A percentile compares a stretch with the other conserved stretches of the same genome.
These are phyloP conservation scores for Chiroxiphia lanceolata DNA, from an alignment of 2,797 vertebrate genomes.

Conservation along the genomic window DNA sequence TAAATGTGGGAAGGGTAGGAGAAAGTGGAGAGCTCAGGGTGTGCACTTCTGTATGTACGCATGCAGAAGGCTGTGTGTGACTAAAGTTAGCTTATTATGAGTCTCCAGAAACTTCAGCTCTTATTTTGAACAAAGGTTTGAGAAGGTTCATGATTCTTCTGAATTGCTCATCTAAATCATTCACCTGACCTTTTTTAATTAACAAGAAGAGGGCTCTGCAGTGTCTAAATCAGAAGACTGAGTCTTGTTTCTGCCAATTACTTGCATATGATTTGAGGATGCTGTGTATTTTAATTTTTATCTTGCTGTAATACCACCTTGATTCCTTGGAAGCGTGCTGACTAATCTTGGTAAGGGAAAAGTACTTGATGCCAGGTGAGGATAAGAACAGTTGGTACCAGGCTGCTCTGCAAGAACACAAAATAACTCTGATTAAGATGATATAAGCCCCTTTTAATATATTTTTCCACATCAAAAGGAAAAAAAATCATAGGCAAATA, in stretches of 20 bases:
- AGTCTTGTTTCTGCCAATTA: constrained; percentile 7
- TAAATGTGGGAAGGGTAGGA: not conserved
- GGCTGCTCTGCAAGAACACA: not conserved
- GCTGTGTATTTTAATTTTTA: not conserved
- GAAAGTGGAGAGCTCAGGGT: not conserved
- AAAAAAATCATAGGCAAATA: not conserved
- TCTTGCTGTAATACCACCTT: not conserved
- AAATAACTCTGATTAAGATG: not conserved
- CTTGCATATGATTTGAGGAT: not conserved
- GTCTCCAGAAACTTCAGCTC: not conserved
- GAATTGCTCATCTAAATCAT: constrained; percentile 24
- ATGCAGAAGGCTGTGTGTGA: not conserved
- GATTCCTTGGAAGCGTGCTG: not conserved
- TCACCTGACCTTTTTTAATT: constrained; percentile 36
- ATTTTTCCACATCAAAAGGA: not conserved
- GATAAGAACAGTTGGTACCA: not conserved
- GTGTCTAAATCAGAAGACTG: constrained; percentile 11
- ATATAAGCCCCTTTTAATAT: not conserved
- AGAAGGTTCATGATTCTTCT: not conserved
- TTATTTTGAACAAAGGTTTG: constrained; percentile 10
- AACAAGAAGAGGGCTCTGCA: not conserved
- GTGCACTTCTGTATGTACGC: not conserved
- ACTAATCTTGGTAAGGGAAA: not conserved
- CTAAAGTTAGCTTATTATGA: constrained; percentile 2
- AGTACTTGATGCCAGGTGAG: not conserved